These are phyloP conservation scores for Spizaetus ornatus DNA, from an alignment of 2,113 vertebrate genomes.

Conservation along the genomic window DNA sequence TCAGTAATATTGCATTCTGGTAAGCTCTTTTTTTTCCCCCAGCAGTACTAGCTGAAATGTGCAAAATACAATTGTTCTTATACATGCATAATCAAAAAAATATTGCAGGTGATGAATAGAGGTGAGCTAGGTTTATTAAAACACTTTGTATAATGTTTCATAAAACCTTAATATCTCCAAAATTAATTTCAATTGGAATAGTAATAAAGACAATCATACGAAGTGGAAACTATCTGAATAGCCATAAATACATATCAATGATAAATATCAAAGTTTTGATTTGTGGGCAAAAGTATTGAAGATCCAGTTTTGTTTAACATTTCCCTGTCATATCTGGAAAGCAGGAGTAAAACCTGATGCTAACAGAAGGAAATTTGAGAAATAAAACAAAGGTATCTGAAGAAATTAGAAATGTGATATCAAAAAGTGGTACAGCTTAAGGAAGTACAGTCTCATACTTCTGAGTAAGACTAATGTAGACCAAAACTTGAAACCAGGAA, in stretches of 20 bases:
- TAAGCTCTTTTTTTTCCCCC: not conserved
- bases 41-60: not conserved
- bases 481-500: not conserved
- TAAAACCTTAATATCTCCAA: not conserved
- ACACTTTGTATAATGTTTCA: not conserved
- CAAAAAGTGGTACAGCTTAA: not conserved
- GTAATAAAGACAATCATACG: not conserved
- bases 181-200: not conserved
- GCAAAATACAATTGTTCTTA: not conserved
- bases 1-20: conserved; percentile 22
- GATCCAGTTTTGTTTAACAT: not conserved
- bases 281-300: not conserved
- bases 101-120: not conserved
- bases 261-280: not conserved
- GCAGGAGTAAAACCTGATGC: not conserved
- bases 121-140: not conserved
- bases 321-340: not conserved
- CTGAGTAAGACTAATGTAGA: not conserved
- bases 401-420: not conserved
- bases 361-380: not conserved
- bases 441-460: not conserved
- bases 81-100: not conserved
- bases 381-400: not conserved
- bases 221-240: not conserved
- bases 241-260: not conserved